Percentiles rank a stretch among this genome's conserved stretches.
Evolutionary conservation across 2,797 vertebrate species (phyloP).

Genomic region (Pristis pectinata): DNA sequence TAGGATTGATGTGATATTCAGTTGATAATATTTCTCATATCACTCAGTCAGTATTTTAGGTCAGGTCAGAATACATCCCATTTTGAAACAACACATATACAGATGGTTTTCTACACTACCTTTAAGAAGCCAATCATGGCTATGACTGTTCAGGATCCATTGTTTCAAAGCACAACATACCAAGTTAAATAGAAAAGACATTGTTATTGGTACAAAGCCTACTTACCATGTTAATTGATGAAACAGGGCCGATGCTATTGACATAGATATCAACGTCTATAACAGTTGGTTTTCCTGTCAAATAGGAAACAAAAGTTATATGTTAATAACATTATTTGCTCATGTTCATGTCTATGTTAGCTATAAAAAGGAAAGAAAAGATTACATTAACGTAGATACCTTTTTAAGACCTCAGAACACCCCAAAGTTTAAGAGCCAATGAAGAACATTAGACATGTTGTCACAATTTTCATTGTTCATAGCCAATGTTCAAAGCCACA

Average conservation of each 20-base stretch:
- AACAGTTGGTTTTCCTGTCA: slow-evolving; percentile 85
- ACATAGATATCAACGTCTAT: slow-evolving; percentile 93
- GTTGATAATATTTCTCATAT: background rate
- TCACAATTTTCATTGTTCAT: no score
- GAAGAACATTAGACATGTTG: background rate
- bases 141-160: background rate
- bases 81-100: background rate
- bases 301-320: slow-evolving; percentile 43
- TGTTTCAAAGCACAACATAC: background rate
- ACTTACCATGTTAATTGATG: slow-evolving; percentile 98
- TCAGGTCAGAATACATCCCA: background rate
- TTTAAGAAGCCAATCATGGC: background rate
- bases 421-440: background rate
- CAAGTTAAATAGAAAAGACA: background rate
- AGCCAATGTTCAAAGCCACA: no score
- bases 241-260: slow-evolving; percentile 95
- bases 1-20: background rate
- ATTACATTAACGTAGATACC: background rate
- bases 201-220: background rate
- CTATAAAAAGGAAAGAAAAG: background rate
- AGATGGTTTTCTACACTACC: background rate
- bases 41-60: background rate
- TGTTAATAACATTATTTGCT: slow-evolving; percentile 1
- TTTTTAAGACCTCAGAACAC: background rate
- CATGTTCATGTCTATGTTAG: background rate